A percentile compares a stretch with the other conserved stretches of the same genome.
These are phyloP conservation scores for Heterocephalus glaber DNA, from an alignment of 2,113 vertebrate genomes.

Conservation along the genomic window DNA sequence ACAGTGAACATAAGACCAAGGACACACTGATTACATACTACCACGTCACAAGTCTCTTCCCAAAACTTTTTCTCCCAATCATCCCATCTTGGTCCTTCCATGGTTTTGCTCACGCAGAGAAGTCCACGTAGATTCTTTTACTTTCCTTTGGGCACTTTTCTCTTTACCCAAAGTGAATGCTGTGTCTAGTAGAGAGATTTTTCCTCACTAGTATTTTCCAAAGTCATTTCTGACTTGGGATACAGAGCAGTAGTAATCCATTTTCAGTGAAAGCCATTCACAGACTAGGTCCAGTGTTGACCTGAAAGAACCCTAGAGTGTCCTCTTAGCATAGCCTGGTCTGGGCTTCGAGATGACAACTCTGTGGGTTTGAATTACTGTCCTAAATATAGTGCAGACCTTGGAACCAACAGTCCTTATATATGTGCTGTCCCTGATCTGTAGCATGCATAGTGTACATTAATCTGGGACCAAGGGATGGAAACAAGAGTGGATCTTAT, in stretches of 20 bases:
- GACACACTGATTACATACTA: accelerated
- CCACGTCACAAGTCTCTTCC: accelerated
- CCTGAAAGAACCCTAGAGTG: not conserved
- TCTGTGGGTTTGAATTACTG: not conserved
- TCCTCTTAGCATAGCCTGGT: not conserved
- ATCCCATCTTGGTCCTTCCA: not conserved
- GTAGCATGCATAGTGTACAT: accelerated
- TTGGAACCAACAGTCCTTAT: not conserved
- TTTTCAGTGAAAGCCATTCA: not conserved
- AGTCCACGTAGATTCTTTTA: too few relatives aligned
- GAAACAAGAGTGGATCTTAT: not conserved
- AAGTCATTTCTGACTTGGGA: not conserved
- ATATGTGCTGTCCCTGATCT: accelerated
- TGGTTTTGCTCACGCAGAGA: not conserved
- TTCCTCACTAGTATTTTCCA: not conserved
- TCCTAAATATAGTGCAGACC: not conserved
- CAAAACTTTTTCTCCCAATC: not conserved
- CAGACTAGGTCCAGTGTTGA: not conserved
- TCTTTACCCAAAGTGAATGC: not conserved
- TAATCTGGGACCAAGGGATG: not conserved
- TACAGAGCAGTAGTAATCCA: not conserved
- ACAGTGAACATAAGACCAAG: not conserved
- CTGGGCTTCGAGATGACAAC: not conserved
- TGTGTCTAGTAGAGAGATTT: not conserved
- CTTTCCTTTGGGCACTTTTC: not conserved